Conservation (phyloP, 2,888 invertebrate species). For the Urechis unicinctus region DNA sequence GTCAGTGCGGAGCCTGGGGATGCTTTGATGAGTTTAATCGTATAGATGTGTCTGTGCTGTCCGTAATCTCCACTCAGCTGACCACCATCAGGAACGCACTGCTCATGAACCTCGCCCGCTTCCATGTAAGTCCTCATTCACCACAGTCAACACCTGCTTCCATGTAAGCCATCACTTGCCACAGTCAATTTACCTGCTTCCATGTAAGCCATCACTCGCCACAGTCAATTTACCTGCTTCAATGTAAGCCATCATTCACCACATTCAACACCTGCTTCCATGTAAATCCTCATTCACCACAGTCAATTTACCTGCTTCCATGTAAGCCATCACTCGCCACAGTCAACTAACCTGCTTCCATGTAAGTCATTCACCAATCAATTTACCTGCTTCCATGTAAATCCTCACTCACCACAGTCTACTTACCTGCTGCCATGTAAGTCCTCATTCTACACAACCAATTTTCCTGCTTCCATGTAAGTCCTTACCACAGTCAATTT, state of each 20-base stretch:
- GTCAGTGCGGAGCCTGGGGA: constrained; percentile 89
- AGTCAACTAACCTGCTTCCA: neutral
- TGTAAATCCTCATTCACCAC: constrained; percentile 54
- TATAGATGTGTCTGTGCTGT: constrained; percentile 84
- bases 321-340: too few relatives aligned
- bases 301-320: too few relatives aligned
- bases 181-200: neutral
- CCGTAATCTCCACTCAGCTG: constrained; percentile 85
- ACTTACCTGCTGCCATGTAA: constrained; percentile 69
- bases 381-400: too few relatives aligned
- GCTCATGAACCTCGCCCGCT: constrained; percentile 66
- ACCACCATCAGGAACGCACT: constrained; percentile 82
- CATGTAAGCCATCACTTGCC: too few relatives aligned
- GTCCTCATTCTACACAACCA: constrained; percentile 20
- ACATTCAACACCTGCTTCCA: constrained; percentile 68
- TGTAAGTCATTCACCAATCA: too few relatives aligned
- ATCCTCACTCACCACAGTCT: too few relatives aligned
- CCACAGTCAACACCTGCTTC: too few relatives aligned
- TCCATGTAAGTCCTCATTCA: constrained; percentile 59
- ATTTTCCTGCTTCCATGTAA: neutral
- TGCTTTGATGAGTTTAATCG: constrained; percentile 93
- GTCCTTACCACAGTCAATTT: too few relatives aligned
- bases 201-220: too few relatives aligned
- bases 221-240: too few relatives aligned
- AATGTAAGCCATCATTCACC: too few relatives aligned